Evolutionary conservation across 1,140 invertebrate species (phyloP), one percentile per base, ranked within the genome.

Genomic region (Listronotus oregonensis): DNA sequence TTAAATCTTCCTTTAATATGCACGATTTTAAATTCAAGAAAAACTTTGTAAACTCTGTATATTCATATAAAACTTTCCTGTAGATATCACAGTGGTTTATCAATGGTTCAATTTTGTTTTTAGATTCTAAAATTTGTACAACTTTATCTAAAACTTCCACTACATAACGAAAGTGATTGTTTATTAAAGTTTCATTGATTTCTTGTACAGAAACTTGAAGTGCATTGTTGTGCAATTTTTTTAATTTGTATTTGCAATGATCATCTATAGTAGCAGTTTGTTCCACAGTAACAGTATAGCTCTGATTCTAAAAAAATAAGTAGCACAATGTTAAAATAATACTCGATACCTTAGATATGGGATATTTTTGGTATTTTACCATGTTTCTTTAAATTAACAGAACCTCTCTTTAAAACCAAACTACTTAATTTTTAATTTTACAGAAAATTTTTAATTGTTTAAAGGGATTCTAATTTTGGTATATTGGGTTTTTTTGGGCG

Each of bases 31-130:
- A 60, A 37, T 72, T 71, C 9, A 76, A 57, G 44, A 72, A 72
- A 49, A 75, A 77, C 44, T 70, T 64, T 17, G 60, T 60, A 50
- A 75, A 70, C 51, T 77, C 75, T 7, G 37, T 58, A 47, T 72
- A 75, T 71, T 77, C 74, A 9, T 67, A 32, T 14, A 77, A 49
- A 12, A 75, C 64, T 49, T 61, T 68, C 34, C 54, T 56, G 37
- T 71, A 75, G n/a, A 67, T 51, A 17, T 71, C 64, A 14, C 51
- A 51, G 8, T 64, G 39, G 52, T 71, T 69, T 67, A 51, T 40
- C 7, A 42, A 31, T n/a, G 18, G n/a, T 15, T 47, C 27, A 12
- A 18, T 31, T 50, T 32, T 27, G 10, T 59, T 56, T 59, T 65
- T 67, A 9, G 34, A 49, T 31, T 18, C 18, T n/a, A 69, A 34